phyloP scores from a whole-genome alignment of 35 echinoderm and acorn worm species.

The Holothuria glaberrima region DNA sequence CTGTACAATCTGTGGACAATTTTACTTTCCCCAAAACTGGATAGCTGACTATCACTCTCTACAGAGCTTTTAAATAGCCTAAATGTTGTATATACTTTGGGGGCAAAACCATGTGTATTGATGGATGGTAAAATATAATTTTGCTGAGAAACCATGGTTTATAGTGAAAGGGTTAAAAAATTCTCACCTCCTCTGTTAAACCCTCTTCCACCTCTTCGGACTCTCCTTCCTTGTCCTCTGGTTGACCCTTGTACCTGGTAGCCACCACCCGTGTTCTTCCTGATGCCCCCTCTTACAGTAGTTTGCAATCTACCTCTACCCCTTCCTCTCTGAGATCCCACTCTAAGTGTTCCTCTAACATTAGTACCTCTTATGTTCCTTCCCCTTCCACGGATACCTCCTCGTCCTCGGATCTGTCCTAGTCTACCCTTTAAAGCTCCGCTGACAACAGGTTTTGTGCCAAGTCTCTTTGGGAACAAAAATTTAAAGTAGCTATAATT shows the following conservation, averaged over 20 bases:
- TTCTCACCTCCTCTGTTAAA: not conserved
- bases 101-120: too few species aligned
- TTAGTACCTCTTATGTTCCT: slow-evolving; percentile 58
- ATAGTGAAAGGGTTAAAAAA: too few species aligned
- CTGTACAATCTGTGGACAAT: too few species aligned
- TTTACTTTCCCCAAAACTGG: too few species aligned
- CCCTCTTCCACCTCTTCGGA: slow-evolving; percentile 55
- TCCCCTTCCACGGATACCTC: not conserved
- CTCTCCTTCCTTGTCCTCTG: slow-evolving; percentile 19
- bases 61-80: too few species aligned
- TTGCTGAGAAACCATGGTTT: too few species aligned
- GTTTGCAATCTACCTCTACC: slow-evolving; percentile 64
- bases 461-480: slow-evolving; percentile 61
- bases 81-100: too few species aligned
- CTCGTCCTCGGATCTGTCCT: slow-evolving; percentile 11
- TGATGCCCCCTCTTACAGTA: slow-evolving; percentile 1
- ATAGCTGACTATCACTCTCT: too few species aligned
- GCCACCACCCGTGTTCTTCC: not conserved
- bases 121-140: too few species aligned
- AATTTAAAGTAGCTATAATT: not conserved
- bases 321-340: slow-evolving; percentile 30
- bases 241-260: not conserved
- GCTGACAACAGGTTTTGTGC: slow-evolving; percentile 5
- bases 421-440: slow-evolving; percentile 37
- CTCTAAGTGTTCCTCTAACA: not conserved